These are phyloP conservation scores for Nannoperca obscura DNA, from an alignment of 2,797 vertebrate genomes.

Conservation along the genomic window DNA sequence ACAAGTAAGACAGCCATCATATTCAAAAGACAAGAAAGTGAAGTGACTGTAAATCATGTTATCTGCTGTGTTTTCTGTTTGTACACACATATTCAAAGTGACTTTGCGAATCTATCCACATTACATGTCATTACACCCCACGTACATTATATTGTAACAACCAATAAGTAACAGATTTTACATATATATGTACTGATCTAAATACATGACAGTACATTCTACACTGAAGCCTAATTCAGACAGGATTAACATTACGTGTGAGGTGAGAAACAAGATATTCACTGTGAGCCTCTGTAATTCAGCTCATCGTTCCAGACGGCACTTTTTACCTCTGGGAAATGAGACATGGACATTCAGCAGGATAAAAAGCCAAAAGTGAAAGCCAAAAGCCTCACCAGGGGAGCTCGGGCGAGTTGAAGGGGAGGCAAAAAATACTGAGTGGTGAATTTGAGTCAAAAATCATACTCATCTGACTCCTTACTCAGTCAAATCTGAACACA, in stretches of 20 bases:
- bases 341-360: not conserved
- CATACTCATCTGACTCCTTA: not conserved
- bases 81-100: not conserved
- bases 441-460: not conserved
- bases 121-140: no score
- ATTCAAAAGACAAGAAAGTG: not conserved
- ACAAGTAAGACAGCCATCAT: conserved; percentile 86
- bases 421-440: not conserved
- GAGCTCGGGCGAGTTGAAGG: no score
- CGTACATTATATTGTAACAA: not conserved
- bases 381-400: not conserved
- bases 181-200: not conserved
- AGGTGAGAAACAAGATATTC: not conserved
- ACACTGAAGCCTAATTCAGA: not conserved
- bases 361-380: no score
- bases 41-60: not conserved
- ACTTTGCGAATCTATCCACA: not conserved
- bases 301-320: not conserved
- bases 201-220: not conserved
- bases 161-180: conserved; percentile 4
- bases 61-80: not conserved
- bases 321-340: not conserved
- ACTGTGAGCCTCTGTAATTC: not conserved
- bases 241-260: not conserved
- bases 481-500: not conserved